phyloP scores from a whole-genome alignment of 2,888 invertebrate genomes.

The Kryphioiulus occultus region DNA sequence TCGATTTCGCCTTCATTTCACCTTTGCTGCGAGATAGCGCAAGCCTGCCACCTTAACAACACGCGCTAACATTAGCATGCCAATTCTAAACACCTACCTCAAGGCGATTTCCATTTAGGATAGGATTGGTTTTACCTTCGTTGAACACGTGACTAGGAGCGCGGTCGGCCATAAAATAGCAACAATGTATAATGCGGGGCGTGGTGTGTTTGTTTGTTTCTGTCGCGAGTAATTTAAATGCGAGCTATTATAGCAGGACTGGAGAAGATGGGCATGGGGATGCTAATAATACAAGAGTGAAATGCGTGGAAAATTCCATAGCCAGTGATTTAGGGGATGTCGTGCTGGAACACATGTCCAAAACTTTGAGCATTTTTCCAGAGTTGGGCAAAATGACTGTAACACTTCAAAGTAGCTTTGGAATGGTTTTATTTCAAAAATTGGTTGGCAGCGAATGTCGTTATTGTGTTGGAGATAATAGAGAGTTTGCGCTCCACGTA shows the following conservation, averaged over 20 bases:
- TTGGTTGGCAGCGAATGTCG: no score
- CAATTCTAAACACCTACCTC: constrained; percentile 23
- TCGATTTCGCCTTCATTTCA: constrained; percentile 7
- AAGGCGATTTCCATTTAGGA: neutral
- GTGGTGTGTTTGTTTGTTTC: neutral
- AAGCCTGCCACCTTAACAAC: constrained; percentile 13
- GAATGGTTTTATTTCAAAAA: no score
- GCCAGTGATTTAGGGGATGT: no score
- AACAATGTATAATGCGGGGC: neutral
- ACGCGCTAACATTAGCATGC: constrained; percentile 32
- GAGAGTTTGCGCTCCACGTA: no score
- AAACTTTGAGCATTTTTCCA: no score
- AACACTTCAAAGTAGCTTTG: no score
- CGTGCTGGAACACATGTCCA: no score
- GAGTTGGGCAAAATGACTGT: no score
- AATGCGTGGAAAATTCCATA: neutral
- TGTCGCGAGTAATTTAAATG: neutral
- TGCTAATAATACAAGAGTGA: neutral
- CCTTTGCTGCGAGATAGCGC: constrained; percentile 21
- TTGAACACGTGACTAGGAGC: neutral
- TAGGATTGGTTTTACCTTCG: neutral
- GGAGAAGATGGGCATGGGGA: neutral
- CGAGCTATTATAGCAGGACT: neutral
- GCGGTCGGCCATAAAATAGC: neutral
- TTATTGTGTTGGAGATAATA: no score